A percentile compares a stretch with the other conserved stretches of the same genome.
phyloP scores from a whole-genome alignment of 1,140 invertebrate species.

The Aphelinus atriplicis region DNA sequence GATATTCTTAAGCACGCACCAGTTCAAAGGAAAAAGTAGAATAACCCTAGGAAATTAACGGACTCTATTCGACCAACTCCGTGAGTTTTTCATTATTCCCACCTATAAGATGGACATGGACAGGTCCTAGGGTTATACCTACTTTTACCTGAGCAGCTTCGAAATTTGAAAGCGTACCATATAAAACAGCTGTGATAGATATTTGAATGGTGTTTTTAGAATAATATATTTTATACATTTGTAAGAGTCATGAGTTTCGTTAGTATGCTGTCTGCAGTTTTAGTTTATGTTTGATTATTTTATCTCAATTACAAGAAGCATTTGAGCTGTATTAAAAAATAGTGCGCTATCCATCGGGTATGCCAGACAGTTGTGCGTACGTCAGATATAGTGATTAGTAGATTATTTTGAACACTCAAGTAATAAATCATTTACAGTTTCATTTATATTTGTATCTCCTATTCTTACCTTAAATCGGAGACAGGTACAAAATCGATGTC shows the following conservation, averaged over 20 bases:
- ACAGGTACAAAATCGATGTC: constrained; percentile 94
- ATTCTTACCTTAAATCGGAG: constrained; percentile 88
- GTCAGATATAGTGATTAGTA: constrained; percentile 33
- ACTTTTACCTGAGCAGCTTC: constrained; percentile 29
- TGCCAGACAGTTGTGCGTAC: constrained; percentile 35
- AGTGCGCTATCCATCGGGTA: constrained; percentile 33
- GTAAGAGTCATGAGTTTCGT: constrained; percentile 5
- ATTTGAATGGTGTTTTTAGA: constrained; percentile 8
- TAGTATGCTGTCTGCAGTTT: constrained; percentile 3
- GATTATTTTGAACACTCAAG: constrained; percentile 33
- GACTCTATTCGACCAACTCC: too few species aligned
- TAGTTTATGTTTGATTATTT: neutral
- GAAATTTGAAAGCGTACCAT: constrained; percentile 25
- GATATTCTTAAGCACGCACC: constrained; percentile 7
- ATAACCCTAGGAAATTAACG: neutral
- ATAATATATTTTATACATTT: neutral
- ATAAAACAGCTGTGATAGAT: constrained; percentile 17
- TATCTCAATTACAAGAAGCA: constrained; percentile 14
- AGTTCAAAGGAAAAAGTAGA: constrained; percentile 11
- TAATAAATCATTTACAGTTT: constrained; percentile 19
- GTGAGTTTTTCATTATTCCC: too few species aligned
- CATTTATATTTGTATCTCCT: neutral
- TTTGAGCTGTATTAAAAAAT: constrained; percentile 33
- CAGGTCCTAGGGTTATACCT: neutral
- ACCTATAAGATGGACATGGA: too few species aligned